Base-by-base conservation (phyloP, 2,888 invertebrate genomes). In the Lagria hirta region DNA sequence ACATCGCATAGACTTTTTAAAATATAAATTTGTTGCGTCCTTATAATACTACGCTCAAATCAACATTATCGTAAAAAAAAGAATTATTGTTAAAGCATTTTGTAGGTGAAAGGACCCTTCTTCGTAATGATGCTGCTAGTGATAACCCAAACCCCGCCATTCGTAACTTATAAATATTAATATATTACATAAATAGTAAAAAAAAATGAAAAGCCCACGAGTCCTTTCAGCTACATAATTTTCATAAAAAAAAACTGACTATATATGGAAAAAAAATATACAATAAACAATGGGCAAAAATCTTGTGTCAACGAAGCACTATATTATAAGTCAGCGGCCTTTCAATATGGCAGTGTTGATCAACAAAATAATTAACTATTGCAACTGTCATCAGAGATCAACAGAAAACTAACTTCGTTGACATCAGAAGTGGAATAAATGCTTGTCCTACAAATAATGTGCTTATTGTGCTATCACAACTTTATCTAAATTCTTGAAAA, bases 1-100 rank as follows among this genome's bases (percentile, higher is more conserved):
- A 38, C 38, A 38, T 36, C 29, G 37, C 37, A 38, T 68, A 69
- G 61, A 61, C 63, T 65, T n/a, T n/a, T 65, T 62, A 67, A 68
- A 62, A 67, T 65, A 65, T 55, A 62, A 55, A 60, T 62, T 56
- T 53, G 55, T 52, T 57, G 57, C 4, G 14, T 15, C n/a, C 5
- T 44, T 37, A 38, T 47, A 47, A 37, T 47, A 47, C 33, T 43
- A 37, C 14, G 30, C n/a, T 41, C 20, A 33, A 43, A 33, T 47
- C 37, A 45, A 47, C 47, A 33, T 30, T 15, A 38, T 24, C 17
- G 21, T 35, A 30, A 35, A 33, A 38, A 44, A 32, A 38, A 37
- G 16, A 23, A 17, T 28, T 10, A 32, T 16, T 7, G 12, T 18
- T 20, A 11, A 36, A 32, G 28, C 30, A 13, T 12, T 14, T 8